Evolutionary conservation across 2,113 vertebrate species (phyloP).

Genomic region (Embiotoca jacksoni): DNA sequence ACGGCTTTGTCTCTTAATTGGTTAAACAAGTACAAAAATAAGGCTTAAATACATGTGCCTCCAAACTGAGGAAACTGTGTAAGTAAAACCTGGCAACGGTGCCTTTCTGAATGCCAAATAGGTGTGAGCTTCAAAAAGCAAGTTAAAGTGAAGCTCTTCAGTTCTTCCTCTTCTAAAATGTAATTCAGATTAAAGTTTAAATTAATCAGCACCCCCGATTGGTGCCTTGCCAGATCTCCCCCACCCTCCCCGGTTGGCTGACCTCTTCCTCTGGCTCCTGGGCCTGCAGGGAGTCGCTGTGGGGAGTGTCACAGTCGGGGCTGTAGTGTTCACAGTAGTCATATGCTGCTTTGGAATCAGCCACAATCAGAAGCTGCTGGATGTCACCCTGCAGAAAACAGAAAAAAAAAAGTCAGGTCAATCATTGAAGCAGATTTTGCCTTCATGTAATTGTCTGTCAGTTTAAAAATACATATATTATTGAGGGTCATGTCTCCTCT

Average conservation of each 20-base stretch:
- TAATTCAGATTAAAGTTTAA: not conserved
- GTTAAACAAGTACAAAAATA: no score
- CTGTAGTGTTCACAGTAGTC: conserved; percentile 99
- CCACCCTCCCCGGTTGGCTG: conserved; percentile 55
- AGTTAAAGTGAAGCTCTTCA: not conserved
- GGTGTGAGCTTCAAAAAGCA: not conserved
- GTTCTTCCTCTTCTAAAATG: not conserved
- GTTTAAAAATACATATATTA: not conserved
- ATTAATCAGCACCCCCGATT: not conserved
- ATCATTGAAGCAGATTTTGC: not conserved
- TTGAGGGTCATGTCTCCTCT: no score
- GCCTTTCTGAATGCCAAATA: not conserved
- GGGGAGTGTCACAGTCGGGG: conserved; percentile 94
- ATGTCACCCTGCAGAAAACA: conserved; percentile 91
- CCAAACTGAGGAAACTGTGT: not conserved
- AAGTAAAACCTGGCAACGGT: not conserved
- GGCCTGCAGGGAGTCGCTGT: conserved; percentile 88
- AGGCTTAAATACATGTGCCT: not conserved
- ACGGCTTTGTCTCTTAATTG: no score
- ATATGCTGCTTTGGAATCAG: conserved; percentile 93
- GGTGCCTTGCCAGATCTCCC: conserved; percentile 3
- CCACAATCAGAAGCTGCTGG: conserved; percentile 93
- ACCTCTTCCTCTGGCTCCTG: conserved; percentile 93
- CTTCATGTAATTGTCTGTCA: not conserved
- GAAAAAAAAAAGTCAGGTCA: conserved; percentile 4